Evolutionary conservation across 2,888 invertebrate genomes (phyloP).

Genomic region (Sarcophaga variegata): DNA sequence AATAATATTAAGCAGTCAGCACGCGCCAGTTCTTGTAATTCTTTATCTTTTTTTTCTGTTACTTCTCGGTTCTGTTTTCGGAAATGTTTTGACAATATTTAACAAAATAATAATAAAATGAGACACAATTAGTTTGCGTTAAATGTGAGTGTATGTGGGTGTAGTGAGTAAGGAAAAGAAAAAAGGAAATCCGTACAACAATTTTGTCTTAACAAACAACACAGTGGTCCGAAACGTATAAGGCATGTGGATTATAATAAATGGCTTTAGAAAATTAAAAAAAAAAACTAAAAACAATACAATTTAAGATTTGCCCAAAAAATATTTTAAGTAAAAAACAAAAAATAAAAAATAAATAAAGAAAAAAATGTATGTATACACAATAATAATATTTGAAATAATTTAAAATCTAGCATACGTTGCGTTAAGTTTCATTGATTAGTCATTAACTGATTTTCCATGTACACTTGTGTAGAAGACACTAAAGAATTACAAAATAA

Average conservation of each 20-base stretch:
- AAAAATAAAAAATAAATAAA: too few species aligned
- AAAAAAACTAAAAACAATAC: not conserved
- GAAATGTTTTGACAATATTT: conserved; percentile 10
- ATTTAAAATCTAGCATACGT: too few species aligned
- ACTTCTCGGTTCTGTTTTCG: not conserved
- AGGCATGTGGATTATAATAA: not conserved
- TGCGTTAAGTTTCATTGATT: too few species aligned
- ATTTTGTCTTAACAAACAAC: not conserved
- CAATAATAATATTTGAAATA: too few species aligned
- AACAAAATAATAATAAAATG: not conserved
- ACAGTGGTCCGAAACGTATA: not conserved
- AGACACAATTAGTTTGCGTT: conserved; percentile 11
- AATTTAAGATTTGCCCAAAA: too few species aligned
- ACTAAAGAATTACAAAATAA: too few species aligned
- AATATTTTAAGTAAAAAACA: too few species aligned
- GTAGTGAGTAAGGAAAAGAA: not conserved
- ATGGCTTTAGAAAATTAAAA: not conserved
- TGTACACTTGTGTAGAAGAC: too few species aligned
- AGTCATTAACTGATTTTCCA: too few species aligned
- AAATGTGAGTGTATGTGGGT: not conserved
- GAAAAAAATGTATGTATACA: too few species aligned
- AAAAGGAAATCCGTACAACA: not conserved
- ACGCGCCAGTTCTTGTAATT: conserved; percentile 18
- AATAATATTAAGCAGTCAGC: conserved; percentile 30
- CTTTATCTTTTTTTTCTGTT: too few species aligned